Base-by-base conservation (phyloP, 2,888 invertebrate species). In the Synanthedon andrenaeformis region DNA sequence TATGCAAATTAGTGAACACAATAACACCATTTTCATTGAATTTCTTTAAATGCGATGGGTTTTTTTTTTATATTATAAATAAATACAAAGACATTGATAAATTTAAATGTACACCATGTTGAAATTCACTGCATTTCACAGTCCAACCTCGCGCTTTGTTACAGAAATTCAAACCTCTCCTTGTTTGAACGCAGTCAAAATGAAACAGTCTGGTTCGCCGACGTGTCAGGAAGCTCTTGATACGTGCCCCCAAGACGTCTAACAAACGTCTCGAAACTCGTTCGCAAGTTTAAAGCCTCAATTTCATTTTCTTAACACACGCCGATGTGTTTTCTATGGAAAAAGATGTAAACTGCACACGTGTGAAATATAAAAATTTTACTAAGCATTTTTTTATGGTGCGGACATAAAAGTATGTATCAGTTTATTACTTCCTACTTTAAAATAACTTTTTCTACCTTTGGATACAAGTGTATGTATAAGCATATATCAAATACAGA, bases 251-350 rank as follows among this genome's bases (percentile, higher is more conserved):
- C 57, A 73, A 74, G 69, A 67, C 62, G 61, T 61, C 67, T 69
- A 62, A 69, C 70, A 76, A 76, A 74, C 76, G 76, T 70, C 75
- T 72, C 79, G 75, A 79, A 82, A 82, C 74, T 82, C 78, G 77
- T 72, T 75, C 74, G 65, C 72, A 76, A 83, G 74, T 82, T 82
- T 75, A 70, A 77, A 77, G 78, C 78, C 83, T 79, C 79, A 82
- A 83, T 86, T 86, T 86, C 84, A 86, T 86, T 85, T 84, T 78
- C 75, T 70, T 71, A 67, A 72, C 73, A 67, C 70, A 71, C 66
- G 70, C 60, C 60, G 59, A 56, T 61, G 65, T 66, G 70, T 75
- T 72, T 72, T 62, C 66, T 52, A 57, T 58, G 57, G 58, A 62
- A 69, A 76, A 77, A 79, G 78, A 75, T 69, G 66, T 63, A 67